Evolutionary conservation across 2,888 invertebrate genomes (phyloP).

Genomic region (Loripinus fragilis): DNA sequence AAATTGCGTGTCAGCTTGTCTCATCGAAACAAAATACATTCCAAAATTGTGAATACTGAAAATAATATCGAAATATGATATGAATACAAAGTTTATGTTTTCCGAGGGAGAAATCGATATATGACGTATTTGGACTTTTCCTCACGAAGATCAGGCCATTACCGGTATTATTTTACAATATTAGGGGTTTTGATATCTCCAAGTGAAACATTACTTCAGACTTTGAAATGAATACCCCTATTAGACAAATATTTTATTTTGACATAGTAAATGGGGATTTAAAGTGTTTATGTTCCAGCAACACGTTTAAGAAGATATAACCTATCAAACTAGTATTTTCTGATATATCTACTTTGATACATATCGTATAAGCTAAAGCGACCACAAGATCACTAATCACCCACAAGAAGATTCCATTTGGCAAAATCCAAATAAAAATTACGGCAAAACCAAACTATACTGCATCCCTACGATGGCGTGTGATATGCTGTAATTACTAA

Average conservation of each 20-base stretch:
- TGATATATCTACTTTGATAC: no score
- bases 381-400: no score
- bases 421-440: no score
- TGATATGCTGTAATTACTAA: no score
- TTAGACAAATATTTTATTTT: no score
- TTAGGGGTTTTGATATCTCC: neutral
- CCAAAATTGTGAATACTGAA: slow-evolving; percentile 11
- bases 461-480: no score
- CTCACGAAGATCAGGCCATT: neutral
- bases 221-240: no score
- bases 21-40: slow-evolving; percentile 5
- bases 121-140: neutral
- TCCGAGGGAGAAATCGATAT: neutral
- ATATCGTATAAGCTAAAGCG: no score
- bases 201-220: neutral
- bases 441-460: no score
- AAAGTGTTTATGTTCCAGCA: neutral
- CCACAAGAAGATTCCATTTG: no score
- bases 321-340: no score
- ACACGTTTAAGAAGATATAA: no score
- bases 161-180: neutral
- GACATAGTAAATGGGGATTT: neutral
- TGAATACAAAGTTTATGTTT: slow-evolving; percentile 13
- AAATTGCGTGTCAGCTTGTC: slow-evolving; percentile 7
- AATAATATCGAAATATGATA: slow-evolving; percentile 14